A percentile compares a stretch with the other conserved stretches of the same genome.
phyloP scores from a whole-genome alignment of 2,797 vertebrate genomes.

The Taenioides sp. region DNA sequence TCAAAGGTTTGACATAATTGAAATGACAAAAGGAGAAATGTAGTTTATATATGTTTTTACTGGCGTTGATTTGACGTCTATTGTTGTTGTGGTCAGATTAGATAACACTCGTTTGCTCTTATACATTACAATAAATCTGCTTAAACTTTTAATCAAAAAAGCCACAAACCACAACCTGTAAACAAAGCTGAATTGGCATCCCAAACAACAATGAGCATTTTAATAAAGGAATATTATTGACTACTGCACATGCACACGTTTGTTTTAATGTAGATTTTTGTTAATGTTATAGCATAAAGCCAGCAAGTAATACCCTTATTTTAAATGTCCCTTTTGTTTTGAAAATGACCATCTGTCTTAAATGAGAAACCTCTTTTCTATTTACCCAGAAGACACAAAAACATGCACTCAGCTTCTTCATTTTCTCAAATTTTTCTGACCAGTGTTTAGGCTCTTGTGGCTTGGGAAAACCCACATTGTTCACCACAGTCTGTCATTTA shows the following conservation, averaged over 20 bases:
- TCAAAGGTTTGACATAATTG: neutral
- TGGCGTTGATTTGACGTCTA: neutral
- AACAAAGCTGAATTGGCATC: neutral
- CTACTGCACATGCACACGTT: neutral
- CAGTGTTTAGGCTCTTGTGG: slow-evolving; percentile 45
- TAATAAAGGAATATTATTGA: neutral
- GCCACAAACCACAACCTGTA: neutral
- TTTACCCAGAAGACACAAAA: slow-evolving; percentile 2
- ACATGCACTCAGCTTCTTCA: neutral
- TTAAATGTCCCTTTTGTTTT: neutral
- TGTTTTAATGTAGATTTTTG: too few species aligned
- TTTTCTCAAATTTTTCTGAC: slow-evolving; percentile 7
- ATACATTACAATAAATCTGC: neutral
- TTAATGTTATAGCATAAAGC: neutral
- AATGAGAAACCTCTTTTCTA: slow-evolving; percentile 10
- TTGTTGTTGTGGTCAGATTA: neutral
- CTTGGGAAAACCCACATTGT: slow-evolving; percentile 40
- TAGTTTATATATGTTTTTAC: neutral
- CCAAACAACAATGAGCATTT: neutral
- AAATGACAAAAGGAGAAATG: neutral
- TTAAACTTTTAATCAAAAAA: neutral
- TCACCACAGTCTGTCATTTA: slow-evolving; percentile 57
- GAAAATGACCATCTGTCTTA: slow-evolving; percentile 9
- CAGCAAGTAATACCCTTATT: neutral
- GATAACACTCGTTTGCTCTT: neutral